Base-by-base conservation (phyloP, 2,888 invertebrate genomes). In the Diarsia dahlii region DNA sequence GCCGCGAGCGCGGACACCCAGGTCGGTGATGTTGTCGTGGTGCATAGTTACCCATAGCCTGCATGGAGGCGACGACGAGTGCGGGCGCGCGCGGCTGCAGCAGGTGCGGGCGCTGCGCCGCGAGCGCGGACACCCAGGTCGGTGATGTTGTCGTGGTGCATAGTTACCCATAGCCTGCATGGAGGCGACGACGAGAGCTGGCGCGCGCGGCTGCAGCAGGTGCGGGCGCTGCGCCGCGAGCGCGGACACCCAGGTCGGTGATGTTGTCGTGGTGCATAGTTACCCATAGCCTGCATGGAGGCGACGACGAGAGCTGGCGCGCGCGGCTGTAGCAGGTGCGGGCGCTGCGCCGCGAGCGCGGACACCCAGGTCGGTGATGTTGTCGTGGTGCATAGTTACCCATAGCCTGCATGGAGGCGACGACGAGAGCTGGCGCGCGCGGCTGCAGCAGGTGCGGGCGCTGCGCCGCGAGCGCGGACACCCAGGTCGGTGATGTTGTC, bases 41-140 rank as follows among this genome's bases (percentile, higher is more conserved):
- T 45, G 45, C 5, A 10, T 15, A 65, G 65, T 76, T 60, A 76
- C 76, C 76, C 34, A 77, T 77, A 5, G 76, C 15, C 86, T 39
- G 39, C 39, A 95, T 92, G 58, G 89, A 88, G 78, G 77, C 66
- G 54, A 39, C 67, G 13, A 96, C 90, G 84, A 94, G 92, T n/a
- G 89, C 87, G 72, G 91, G 92, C 81, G 94, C 94, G 66, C 90
- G 93, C 66, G 92, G 90, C 85, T 91, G 91, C 94, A 97, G 85
- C 91, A 94, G 85, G 93, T 77, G 91, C 76, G 93, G 91, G 68
- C 94, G 91, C 86, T 70, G 72, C 28, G 68, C 90, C n/a, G 94
- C 94, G 80, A 96, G 91, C 89, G 92, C 92, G 56, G 90, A 84
- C 88, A 96, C 92, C 94, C 95, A 96, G n/a, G n/a, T n/a, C n/a